Evolutionary conservation across 2,888 invertebrate species (phyloP), one percentile per base, ranked within the genome.

Genomic region (Brachyopa scutellaris): DNA sequence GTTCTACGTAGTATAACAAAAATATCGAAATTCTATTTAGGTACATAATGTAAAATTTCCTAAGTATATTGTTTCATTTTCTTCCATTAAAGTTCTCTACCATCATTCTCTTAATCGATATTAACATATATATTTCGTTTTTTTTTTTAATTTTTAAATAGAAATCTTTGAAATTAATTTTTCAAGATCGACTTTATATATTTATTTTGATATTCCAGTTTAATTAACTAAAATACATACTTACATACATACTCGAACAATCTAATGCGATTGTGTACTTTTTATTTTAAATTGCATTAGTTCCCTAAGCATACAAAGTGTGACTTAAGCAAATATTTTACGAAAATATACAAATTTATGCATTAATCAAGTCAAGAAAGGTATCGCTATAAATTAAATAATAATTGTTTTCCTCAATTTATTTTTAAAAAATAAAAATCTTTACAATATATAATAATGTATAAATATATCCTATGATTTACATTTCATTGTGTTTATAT

Each of bases 1-100:
- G 21, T 9, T 38, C 40, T 49, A 74, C 40, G 67, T 76, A 70
- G 53, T 82, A 82, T 82, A 82, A 82, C 82, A 82, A 82, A 82
- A 82, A 82, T 82, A 82, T 82, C 82, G 82, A 82, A 82, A 82
- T 72, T 82, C 77, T 82, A 77, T 82, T 82, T 82, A 82, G 82
- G 82, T 82, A 82, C 82, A 77, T 82, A 72, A 82, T 82, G 82
- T 82, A 82, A 82, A 82, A 77, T 70, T 82, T 70, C 67, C 76
- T 80, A 80, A 59, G 47, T 76, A 64, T 36, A 64, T 59, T 76
- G 21, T 51, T 72, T 59, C 45, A 45, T 8, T 29, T 79, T 9
- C 11, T 47, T 74, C 13, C n/a, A 51, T 57, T 53, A 64, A 23
- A 73, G 49, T 80, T 76, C 45, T 80, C 62, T 80, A 57, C 69